Evolutionary conservation across 2,888 invertebrate genomes (phyloP), one percentile per base, ranked within the genome.

Genomic region (Habroteleia sp.): DNA sequence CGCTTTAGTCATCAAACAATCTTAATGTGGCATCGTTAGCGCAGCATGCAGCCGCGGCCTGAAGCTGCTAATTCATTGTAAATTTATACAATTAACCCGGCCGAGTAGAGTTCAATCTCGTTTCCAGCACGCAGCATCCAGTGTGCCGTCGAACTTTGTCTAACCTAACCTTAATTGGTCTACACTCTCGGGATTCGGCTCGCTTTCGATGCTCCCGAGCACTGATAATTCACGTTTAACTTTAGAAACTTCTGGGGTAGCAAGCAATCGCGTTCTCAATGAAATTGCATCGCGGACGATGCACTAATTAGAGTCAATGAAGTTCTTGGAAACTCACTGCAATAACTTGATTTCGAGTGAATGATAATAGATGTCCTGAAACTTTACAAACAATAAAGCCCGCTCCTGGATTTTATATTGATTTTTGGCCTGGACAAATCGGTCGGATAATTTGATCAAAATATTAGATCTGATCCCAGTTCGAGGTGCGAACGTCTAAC

Each of bases 1-100:
- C 48, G 44, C 54, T 29, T 23, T 3, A 11, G 39, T 60, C 35
- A 48, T 52, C 41, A 37, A 62, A 46, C 52, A 66, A 54, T 54
- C 56, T 56, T 62, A 68, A 62, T 54, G 42, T 17, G 48, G 48
- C 41, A 14, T 42, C 58, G 52, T 58, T 69, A 58, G 44, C 48
- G 25, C n/a, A 16, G 52, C 5, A 46, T 58, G 52, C 65, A 50
- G 41, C 44, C 56, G 63, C 44, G 54, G 25, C 17, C 46, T 20
- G 48, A 41, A 77, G 77, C 52, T 78, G 79, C 79, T 84, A 85
- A 85, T 84, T 83, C 82, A 80, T 85, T 84, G 84, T 84, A 84
- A 84, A 84, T 85, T 84, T 86, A 85, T 85, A 84, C 84, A 84
- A 85, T 85, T 85, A 85, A 84, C 81, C 78, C 58, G 48, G 56